Evolutionary conservation across 2,113 vertebrate species (phyloP).

Genomic region (Hydrolagus affinis): DNA sequence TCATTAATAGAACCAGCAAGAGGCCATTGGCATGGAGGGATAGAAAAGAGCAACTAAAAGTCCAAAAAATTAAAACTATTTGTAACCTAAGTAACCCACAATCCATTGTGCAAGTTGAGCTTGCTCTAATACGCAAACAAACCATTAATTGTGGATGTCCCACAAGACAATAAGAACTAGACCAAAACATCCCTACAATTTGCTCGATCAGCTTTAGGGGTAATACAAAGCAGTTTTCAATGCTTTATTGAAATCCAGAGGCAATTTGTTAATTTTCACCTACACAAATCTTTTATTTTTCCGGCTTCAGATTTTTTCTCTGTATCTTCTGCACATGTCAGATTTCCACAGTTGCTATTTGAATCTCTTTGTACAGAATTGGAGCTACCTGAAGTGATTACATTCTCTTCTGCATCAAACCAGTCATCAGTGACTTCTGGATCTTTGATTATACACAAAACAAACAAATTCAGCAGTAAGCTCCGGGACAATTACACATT

Average conservation of each 20-base stretch:
- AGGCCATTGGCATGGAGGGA: too few species aligned
- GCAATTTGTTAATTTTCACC: not conserved
- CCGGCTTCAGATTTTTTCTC: too few species aligned
- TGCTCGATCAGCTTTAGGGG: not conserved
- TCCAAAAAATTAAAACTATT: too few species aligned
- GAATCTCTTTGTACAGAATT: not conserved
- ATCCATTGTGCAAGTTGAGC: not conserved
- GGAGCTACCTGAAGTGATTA: not conserved
- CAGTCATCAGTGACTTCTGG: conserved; percentile 20
- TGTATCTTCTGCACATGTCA: not conserved
- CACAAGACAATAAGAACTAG: not conserved
- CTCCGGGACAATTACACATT: too few species aligned
- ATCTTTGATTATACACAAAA: not conserved
- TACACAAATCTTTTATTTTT: not conserved
- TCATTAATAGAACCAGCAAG: too few species aligned
- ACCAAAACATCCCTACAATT: not conserved
- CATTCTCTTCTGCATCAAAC: conserved; percentile 26
- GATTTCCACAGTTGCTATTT: not conserved
- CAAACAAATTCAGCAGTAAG: too few species aligned
- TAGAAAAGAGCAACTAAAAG: too few species aligned
- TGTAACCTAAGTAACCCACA: not conserved
- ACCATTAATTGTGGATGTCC: not conserved
- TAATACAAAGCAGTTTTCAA: not conserved
- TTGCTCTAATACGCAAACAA: not conserved
- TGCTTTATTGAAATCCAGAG: not conserved